phyloP scores from a whole-genome alignment of 2,797 vertebrate species.

The Melanotaenia nigrans region DNA sequence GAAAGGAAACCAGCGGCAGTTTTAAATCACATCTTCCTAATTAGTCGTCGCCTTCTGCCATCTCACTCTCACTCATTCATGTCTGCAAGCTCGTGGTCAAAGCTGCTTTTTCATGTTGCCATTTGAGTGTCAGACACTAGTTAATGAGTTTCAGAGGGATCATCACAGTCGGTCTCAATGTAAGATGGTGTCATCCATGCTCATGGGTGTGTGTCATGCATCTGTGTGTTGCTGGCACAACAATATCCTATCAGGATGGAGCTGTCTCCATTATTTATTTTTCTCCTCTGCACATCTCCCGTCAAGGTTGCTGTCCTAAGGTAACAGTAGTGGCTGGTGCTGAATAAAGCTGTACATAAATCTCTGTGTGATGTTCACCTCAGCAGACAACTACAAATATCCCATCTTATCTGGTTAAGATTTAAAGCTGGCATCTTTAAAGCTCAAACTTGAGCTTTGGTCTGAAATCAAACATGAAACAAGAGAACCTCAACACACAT shows the following conservation, averaged over 20 bases:
- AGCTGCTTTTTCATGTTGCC: slow-evolving; percentile 36
- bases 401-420: neutral
- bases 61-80: slow-evolving; percentile 56
- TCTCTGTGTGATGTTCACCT: slow-evolving; percentile 40
- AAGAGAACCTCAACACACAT: neutral
- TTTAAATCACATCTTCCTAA: slow-evolving; percentile 52
- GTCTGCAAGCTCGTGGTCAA: slow-evolving; percentile 39
- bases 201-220: slow-evolving; percentile 16
- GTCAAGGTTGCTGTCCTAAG: slow-evolving; percentile 66
- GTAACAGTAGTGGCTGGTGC: slow-evolving; percentile 28
- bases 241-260: slow-evolving; percentile 49
- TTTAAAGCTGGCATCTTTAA: neutral
- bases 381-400: neutral
- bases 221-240: slow-evolving; percentile 28
- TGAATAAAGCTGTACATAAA: slow-evolving; percentile 62
- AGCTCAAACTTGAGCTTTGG: neutral
- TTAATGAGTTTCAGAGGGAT: slow-evolving; percentile 57
- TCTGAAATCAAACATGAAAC: neutral
- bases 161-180: slow-evolving; percentile 40
- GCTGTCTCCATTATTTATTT: slow-evolving; percentile 38
- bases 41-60: slow-evolving; percentile 49
- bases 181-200: slow-evolving; percentile 24
- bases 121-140: slow-evolving; percentile 36
- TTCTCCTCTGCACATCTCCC: slow-evolving; percentile 41
- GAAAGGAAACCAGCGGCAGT: slow-evolving; percentile 12